Percentiles rank a stretch among this genome's conserved stretches.
Conservation (phyloP, 2,888 invertebrate genomes). For the Galerucella pusilla region DNA sequence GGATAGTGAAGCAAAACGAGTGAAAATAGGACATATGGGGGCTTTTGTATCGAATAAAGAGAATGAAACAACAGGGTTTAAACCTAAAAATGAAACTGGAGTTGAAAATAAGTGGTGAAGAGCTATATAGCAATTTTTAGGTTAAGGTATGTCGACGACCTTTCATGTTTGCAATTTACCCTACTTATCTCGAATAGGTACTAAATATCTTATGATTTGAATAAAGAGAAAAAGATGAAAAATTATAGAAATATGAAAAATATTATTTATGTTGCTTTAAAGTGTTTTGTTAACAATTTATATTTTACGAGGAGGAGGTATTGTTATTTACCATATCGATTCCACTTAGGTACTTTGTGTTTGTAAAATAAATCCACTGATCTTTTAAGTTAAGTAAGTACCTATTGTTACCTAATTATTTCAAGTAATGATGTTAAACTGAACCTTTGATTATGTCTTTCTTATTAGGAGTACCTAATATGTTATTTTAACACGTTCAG, state of each 20-base stretch:
- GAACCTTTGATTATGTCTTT: neutral
- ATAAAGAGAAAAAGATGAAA: neutral
- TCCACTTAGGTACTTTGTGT: too few species aligned
- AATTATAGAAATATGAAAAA: neutral
- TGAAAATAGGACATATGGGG: slow-evolving; percentile 28
- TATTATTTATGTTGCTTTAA: too few species aligned
- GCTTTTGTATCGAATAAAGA: slow-evolving; percentile 1
- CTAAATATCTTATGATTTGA: slow-evolving; percentile 2
- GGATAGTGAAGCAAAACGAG: slow-evolving; percentile 31
- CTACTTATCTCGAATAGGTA: slow-evolving; percentile 44
- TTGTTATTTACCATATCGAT: too few species aligned
- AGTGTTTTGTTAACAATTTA: too few species aligned
- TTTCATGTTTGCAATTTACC: slow-evolving; percentile 52
- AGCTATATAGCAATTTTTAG: slow-evolving; percentile 49
- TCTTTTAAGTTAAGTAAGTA: neutral
- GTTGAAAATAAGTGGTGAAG: slow-evolving; percentile 23
- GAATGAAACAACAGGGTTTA: neutral
- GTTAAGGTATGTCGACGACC: slow-evolving; percentile 62
- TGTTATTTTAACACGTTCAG: neutral
- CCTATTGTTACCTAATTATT: neutral
- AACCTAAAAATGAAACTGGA: slow-evolving; percentile 19
- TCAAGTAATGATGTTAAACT: slow-evolving; percentile 3
- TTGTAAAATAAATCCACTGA: too few species aligned
- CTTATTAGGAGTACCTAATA: neutral
- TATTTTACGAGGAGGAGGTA: too few species aligned